These are phyloP conservation scores for Malurus cyaneus DNA, from an alignment of 2,113 vertebrate genomes.

Conservation along the genomic window DNA sequence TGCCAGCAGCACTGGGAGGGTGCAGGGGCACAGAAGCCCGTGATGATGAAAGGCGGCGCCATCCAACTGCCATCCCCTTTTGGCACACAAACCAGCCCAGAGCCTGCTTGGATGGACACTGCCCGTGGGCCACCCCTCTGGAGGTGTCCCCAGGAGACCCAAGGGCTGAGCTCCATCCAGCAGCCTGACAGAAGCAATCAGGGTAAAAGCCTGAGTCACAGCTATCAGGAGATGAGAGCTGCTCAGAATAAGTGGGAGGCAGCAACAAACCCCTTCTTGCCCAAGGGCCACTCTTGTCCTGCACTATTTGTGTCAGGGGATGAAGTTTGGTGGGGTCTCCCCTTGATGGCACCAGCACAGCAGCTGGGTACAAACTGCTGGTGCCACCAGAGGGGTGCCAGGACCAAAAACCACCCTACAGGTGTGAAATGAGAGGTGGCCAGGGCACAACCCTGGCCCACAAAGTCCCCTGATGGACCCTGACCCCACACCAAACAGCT, in stretches of 20 bases:
- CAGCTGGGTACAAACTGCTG: neutral
- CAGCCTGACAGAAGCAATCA: neutral
- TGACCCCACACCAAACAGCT: too few species aligned
- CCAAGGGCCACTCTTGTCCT: neutral
- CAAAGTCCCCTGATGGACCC: neutral
- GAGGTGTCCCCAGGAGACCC: neutral
- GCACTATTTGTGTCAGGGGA: neutral
- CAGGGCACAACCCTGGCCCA: neutral
- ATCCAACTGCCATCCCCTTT: neutral
- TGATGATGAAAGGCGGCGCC: too few species aligned
- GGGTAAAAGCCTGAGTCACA: constrained; percentile 4
- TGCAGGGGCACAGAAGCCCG: neutral
- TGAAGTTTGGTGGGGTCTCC: neutral
- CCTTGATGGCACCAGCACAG: neutral
- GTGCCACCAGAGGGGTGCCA: neutral
- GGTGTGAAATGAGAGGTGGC: neutral
- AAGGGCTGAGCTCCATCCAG: neutral
- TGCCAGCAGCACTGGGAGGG: neutral
- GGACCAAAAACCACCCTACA: neutral
- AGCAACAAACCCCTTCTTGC: neutral
- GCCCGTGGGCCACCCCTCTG: fast-evolving
- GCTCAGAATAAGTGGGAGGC: neutral
- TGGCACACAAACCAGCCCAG: neutral
- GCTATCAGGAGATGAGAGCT: neutral
- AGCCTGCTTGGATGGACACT: neutral